A percentile compares a stretch with the other conserved stretches of the same genome.
phyloP scores from a whole-genome alignment of 2,113 vertebrate species.

The Acanthochromis polyacanthus region DNA sequence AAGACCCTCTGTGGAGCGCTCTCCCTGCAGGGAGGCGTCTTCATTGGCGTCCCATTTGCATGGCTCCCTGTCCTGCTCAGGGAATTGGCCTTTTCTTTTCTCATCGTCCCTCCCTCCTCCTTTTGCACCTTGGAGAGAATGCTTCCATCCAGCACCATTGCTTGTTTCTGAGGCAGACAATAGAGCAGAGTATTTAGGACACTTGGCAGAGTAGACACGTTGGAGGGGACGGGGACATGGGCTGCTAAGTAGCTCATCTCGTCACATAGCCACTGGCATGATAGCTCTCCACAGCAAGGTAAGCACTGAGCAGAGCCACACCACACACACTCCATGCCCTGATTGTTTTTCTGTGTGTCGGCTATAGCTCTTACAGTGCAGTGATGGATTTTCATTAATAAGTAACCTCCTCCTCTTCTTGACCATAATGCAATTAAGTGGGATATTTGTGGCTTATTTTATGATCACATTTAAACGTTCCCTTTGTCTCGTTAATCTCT shows the following conservation, averaged over 20 bases:
- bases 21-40: slow-evolving; percentile 72
- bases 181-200: slow-evolving; percentile 79
- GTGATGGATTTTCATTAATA: slow-evolving; percentile 24
- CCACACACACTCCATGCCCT: slow-evolving; percentile 6
- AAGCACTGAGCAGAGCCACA: slow-evolving; percentile 51
- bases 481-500: slow-evolving; percentile 59
- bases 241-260: slow-evolving; percentile 74
- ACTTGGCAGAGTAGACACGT: slow-evolving; percentile 68
- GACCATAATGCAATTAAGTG: slow-evolving; percentile 47
- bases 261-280: slow-evolving; percentile 62
- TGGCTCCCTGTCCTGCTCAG: slow-evolving; percentile 70
- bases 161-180: slow-evolving; percentile 77
- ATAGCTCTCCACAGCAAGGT: slow-evolving; percentile 64
- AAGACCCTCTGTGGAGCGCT: slow-evolving; percentile 63
- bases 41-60: slow-evolving; percentile 73
- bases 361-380: background rate
- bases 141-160: slow-evolving; percentile 54
- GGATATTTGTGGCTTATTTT: slow-evolving; percentile 35
- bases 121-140: slow-evolving; percentile 66
- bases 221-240: slow-evolving; percentile 58
- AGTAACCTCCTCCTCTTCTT: slow-evolving; percentile 28
- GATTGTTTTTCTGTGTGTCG: slow-evolving; percentile 30
- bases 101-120: slow-evolving; percentile 54
- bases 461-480: slow-evolving; percentile 44
- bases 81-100: slow-evolving; percentile 77